phyloP scores from a whole-genome alignment of 2,113 vertebrate species.

The Electrona antarctica region DNA sequence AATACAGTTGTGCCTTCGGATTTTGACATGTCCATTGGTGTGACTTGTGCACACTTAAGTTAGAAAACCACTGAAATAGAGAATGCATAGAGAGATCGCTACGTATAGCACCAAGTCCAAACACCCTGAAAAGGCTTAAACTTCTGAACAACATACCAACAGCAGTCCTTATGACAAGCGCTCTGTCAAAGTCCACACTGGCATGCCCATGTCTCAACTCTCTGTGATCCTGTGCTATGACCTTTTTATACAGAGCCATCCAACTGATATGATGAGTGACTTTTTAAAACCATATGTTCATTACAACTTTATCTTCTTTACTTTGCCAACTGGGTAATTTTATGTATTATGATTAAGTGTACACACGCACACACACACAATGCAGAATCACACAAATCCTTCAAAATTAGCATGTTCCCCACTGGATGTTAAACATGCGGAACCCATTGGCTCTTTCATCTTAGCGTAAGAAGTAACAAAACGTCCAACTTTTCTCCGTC shows the following conservation, averaged over 20 bases:
- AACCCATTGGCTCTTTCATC: slow-evolving; percentile 31
- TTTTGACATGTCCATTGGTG: too few relatives aligned
- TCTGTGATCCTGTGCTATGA: background rate
- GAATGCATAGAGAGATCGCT: too few relatives aligned
- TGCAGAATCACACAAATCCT: background rate
- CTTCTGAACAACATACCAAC: too few relatives aligned
- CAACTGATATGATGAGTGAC: slow-evolving; percentile 3
- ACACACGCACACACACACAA: too few relatives aligned
- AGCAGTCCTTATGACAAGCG: too few relatives aligned
- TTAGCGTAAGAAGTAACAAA: slow-evolving; percentile 29
- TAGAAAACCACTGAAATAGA: too few relatives aligned
- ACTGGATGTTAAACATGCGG: slow-evolving; percentile 15
- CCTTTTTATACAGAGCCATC: background rate
- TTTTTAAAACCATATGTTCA: slow-evolving; percentile 15
- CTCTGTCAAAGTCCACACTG: too few relatives aligned
- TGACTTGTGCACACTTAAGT: too few relatives aligned
- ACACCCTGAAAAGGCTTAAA: too few relatives aligned
- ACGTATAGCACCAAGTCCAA: too few relatives aligned
- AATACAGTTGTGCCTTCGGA: too few relatives aligned
- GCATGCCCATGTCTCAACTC: background rate
- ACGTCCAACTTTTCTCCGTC: slow-evolving; percentile 3
- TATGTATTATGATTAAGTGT: background rate
- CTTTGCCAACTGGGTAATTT: slow-evolving; percentile 11
- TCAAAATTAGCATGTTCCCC: slow-evolving; percentile 19
- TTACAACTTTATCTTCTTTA: slow-evolving; percentile 7